Conservation (phyloP, 2,888 invertebrate genomes). For the Syrista parreyssii region DNA sequence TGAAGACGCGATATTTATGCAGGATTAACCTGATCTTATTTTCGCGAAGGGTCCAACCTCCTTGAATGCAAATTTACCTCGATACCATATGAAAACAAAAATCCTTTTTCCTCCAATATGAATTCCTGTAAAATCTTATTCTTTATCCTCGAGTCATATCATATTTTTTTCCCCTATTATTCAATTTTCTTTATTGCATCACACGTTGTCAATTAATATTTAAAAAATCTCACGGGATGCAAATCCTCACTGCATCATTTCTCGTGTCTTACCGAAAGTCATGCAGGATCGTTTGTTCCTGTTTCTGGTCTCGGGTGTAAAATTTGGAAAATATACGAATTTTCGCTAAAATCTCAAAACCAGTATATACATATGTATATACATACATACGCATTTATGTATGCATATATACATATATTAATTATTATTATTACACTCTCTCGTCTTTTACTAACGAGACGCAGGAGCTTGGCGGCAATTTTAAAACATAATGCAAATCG, state of each 20-base stretch:
- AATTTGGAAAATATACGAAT: too few relatives aligned
- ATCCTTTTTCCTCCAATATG: neutral
- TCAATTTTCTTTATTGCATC: neutral
- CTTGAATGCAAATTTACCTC: neutral
- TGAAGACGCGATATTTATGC: neutral
- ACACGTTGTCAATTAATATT: too few relatives aligned
- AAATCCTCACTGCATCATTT: too few relatives aligned
- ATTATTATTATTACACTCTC: too few relatives aligned
- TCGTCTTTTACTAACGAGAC: neutral
- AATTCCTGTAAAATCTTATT: neutral
- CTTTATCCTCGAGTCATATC: neutral
- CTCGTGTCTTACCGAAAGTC: too few relatives aligned
- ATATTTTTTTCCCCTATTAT: neutral
- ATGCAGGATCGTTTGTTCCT: too few relatives aligned
- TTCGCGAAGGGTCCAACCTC: neutral
- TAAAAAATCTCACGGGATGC: too few relatives aligned
- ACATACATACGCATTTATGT: too few relatives aligned
- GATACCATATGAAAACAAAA: neutral
- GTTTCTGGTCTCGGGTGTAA: too few relatives aligned
- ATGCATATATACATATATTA: too few relatives aligned
- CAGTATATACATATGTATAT: too few relatives aligned
- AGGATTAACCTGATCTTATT: neutral
- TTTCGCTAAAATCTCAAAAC: too few relatives aligned
- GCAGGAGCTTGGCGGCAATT: neutral
- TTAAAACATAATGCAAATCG: neutral